Conservation (phyloP, 2,113 vertebrate species). For the Steatornis caripensis region DNA sequence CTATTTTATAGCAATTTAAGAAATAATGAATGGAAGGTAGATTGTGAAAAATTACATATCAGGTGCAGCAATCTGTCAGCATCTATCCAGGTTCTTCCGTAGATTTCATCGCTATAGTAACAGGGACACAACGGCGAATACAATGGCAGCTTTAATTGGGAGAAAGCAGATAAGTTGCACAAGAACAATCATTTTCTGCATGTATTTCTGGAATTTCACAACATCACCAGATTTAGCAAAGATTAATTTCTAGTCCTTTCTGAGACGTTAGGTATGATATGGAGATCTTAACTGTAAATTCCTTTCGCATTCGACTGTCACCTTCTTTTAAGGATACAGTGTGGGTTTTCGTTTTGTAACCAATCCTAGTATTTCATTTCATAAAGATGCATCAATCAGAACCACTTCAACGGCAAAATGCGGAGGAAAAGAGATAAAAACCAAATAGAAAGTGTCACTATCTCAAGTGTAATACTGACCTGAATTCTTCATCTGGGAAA, state of each 20-base stretch:
- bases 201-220: not conserved
- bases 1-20: not conserved
- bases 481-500: not conserved
- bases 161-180: not conserved
- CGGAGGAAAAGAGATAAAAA: not conserved
- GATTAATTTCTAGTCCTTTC: not conserved
- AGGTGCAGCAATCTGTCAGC: not conserved
- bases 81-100: not conserved
- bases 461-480: not conserved
- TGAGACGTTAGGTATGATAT: not conserved
- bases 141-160: not conserved
- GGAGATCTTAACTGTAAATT: not conserved
- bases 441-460: not conserved
- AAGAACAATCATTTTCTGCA: not conserved
- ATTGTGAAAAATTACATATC: not conserved
- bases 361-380: not conserved
- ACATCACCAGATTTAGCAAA: not conserved
- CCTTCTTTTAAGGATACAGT: not conserved
- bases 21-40: not conserved
- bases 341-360: not conserved
- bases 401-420: not conserved
- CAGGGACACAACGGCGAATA: not conserved
- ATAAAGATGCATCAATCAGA: not conserved
- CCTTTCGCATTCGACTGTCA: rapidly evolving
- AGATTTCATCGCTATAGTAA: not conserved